A percentile compares a stretch with the other conserved stretches of the same genome.
These are phyloP conservation scores for Micrasema minimum DNA, from an alignment of 1,140 invertebrate species.

Conservation along the genomic window DNA sequence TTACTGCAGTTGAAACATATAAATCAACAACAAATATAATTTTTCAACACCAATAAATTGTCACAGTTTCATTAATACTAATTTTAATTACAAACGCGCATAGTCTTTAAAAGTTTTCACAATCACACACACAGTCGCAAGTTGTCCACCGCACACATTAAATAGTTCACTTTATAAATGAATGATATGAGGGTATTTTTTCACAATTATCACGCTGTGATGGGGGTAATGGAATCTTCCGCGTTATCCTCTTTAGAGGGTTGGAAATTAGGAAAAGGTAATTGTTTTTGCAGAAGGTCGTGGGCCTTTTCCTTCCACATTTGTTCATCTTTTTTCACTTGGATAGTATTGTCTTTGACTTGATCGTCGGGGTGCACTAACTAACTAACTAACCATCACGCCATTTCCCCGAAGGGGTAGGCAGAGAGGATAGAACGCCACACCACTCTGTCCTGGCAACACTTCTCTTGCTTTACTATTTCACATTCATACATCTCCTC, in stretches of 20 bases:
- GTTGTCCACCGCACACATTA: not conserved
- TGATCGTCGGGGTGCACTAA: conserved; percentile 84
- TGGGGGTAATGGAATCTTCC: conserved; percentile 50
- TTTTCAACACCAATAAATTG: conserved; percentile 31
- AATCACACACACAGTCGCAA: not conserved
- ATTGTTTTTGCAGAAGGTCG: conserved; percentile 60
- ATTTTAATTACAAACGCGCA: conserved; percentile 8
- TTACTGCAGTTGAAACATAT: conserved; percentile 3
- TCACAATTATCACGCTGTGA: conserved; percentile 49
- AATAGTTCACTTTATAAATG: conserved; percentile 27
- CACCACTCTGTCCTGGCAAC: too few species aligned
- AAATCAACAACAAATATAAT: conserved; percentile 31
- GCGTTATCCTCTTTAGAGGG: conserved; percentile 40
- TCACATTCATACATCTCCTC: too few species aligned
- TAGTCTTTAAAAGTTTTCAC: not conserved
- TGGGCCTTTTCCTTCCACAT: conserved; percentile 69
- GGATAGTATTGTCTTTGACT: conserved; percentile 83
- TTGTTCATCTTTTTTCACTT: conserved; percentile 67
- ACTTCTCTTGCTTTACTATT: too few species aligned
- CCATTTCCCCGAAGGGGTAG: too few species aligned
- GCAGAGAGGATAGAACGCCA: too few species aligned
- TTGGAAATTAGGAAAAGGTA: conserved; percentile 11
- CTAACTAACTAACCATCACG: too few species aligned
- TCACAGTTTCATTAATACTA: conserved; percentile 20
- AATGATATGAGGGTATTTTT: conserved; percentile 37